A percentile compares a stretch with the other conserved stretches of the same genome.
These are phyloP conservation scores for Dicycla oo DNA, from an alignment of 2,888 invertebrate genomes.

Conservation along the genomic window DNA sequence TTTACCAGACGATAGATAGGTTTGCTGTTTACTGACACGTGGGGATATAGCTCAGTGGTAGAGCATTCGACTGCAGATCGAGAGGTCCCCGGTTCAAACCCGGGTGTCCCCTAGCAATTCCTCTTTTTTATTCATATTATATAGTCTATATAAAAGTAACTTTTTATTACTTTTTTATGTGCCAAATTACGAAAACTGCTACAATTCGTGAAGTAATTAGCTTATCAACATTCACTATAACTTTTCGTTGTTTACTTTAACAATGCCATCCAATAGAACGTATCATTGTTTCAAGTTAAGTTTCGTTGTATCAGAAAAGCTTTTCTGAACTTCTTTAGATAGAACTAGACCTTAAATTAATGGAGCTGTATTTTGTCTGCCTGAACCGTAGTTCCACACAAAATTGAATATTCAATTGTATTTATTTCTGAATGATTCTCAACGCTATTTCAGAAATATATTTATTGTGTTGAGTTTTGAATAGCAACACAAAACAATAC, in stretches of 20 bases:
- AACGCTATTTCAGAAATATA: slow-evolving; percentile 1
- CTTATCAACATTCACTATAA: neutral
- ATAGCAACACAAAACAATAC: slow-evolving; percentile 11
- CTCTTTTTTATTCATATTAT: slow-evolving; percentile 26
- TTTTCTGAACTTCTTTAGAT: neutral
- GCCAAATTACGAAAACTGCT: neutral
- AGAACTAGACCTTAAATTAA: neutral
- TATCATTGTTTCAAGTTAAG: neutral
- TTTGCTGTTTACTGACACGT: neutral
- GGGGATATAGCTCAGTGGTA: slow-evolving; percentile 87
- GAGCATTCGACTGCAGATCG: slow-evolving; percentile 80
- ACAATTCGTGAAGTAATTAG: neutral
- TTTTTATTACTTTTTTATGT: neutral
- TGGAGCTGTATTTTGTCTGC: slow-evolving; percentile 3
- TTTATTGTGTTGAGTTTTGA: slow-evolving; percentile 2
- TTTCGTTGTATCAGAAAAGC: neutral
- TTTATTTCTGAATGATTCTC: neutral
- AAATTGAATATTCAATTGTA: slow-evolving; percentile 25
- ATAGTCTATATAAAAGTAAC: neutral
- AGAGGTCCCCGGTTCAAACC: slow-evolving; percentile 86
- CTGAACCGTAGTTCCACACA: neutral
- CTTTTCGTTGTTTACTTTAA: neutral
- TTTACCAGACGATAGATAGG: neutral
- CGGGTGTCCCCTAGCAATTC: slow-evolving; percentile 80
- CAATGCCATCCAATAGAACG: neutral